Evolutionary conservation across 2,113 vertebrate species (phyloP).

Genomic region (Sinosuthora webbiana): DNA sequence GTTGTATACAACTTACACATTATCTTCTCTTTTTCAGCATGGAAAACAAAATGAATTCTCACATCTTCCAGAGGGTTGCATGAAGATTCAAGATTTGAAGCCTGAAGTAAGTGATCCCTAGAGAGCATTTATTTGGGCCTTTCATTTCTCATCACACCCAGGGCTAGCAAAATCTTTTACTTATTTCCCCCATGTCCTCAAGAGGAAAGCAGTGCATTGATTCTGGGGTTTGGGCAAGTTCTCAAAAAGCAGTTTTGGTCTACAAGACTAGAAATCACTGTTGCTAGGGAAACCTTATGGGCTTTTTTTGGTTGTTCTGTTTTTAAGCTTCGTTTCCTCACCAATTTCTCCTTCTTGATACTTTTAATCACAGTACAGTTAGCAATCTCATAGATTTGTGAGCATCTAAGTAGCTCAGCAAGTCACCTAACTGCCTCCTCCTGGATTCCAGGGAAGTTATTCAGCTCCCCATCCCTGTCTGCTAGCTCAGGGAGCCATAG

Average conservation of each 20-base stretch:
- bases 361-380: not conserved
- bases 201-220: not conserved
- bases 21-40: not conserved
- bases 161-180: not conserved
- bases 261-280: not conserved
- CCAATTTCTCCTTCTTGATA: not conserved
- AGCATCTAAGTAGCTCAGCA: not conserved
- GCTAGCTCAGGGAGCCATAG: not conserved
- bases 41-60: not conserved
- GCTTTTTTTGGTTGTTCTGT: not conserved
- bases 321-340: conserved; percentile 34
- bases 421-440: not conserved
- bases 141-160: not conserved
- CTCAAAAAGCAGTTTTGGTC: not conserved
- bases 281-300: not conserved
- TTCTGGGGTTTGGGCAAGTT: not conserved
- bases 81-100: not conserved
- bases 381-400: not conserved
- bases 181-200: not conserved
- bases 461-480: not conserved
- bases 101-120: not conserved
- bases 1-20: not conserved
- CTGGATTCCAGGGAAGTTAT: not conserved
- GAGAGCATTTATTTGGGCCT: not conserved
- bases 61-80: not conserved